Evolutionary conservation across 2,113 vertebrate genomes (phyloP), one percentile per base, ranked within the genome.

Genomic region (Clarias batrachus): DNA sequence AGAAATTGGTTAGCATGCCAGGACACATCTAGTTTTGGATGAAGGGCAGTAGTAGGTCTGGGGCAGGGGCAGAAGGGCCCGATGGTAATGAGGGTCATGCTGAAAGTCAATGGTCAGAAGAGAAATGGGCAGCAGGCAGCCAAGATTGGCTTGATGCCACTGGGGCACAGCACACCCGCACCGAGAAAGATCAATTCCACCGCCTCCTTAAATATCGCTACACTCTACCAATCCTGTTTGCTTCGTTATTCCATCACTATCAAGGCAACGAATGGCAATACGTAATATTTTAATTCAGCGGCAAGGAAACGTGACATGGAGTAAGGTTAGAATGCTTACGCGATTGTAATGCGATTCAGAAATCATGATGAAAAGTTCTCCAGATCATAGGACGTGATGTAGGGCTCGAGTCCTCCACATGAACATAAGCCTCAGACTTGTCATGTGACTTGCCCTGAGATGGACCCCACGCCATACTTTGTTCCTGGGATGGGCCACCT

Each of bases 1-100:
- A 83, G 65, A 93, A 90, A 90, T 92, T 59, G 62, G 16, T 37
- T 57, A 80, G 71, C 3, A 16, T 86, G 86, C 81, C 83, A 88
- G 73, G 83, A 84, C 85, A 89, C 89, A 85, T 84, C 83, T 17
- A 82, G 89, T 86, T 92, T 87, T 90, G 84, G 91, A 88, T 91
- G 90, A 86, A 90, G 85, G 90, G 92, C 92, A 92, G 92, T 89
- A 92, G 91, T 87, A 88, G 84, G 88, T 65, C 87, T 48, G 33
- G 66, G 78, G 81, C 89, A 87, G 85, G 56, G 90, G 90, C 90
- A 91, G 92, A 92, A 92, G 89, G 91, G 91, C 89, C 87, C 48
- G 52, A 88, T 83, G 89, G 83, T 92, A 92, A 93, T 93, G 89
- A 93, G 89, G 91, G 93, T 94, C 90, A 92, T 86, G 88, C 87